Evolutionary conservation across 2,113 vertebrate species (phyloP), one percentile per base, ranked within the genome.

Genomic region (Cettia cetti): DNA sequence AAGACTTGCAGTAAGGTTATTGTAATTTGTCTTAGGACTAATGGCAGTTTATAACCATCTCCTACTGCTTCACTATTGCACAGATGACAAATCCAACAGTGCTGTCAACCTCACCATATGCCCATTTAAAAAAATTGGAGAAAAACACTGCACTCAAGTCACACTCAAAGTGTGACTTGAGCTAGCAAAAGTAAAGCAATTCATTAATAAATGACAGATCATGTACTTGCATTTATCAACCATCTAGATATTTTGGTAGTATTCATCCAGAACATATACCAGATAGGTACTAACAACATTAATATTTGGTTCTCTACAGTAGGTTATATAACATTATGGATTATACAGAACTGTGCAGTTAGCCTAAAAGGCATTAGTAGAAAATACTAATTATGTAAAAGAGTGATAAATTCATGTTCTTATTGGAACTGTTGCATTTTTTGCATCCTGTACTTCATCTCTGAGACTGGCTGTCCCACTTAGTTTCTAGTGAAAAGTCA

Each of bases 151-250:
- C 44, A 68, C 13, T 39, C 4, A 92, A 84, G 78, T 39, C 11
- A 24, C 10, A 45, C 11, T 42, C 33, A 11, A 64, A 83, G 16
- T 35, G 19, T 5, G 2, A 30, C 33, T 64, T 42, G 8, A 89
- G 10, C n/a, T 68, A 71, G n/a, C 53, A 80, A 88, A 90, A 71
- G 9, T 24, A 79, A 82, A 56, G 42, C 23, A 74, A 56, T 56
- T 60, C 0, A 40, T 42, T 1, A 0, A 52, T 63, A 83, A 89
- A 78, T 22, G 33, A 54, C 18, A 4, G 1, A 13, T 22, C 0
- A 0, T 11, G 19, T 42, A 53, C 33, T 50, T 89, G n/a, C 13
- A 21, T 66, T 68, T 49, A 60, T 42, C 8, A 52, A 16, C 21
- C 35, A 63, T 19, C 65, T 52, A 39, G 7, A 26, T 50, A 70